Conservation (phyloP, 2,797 vertebrate species). For the Triplophysa bombifrons region DNA sequence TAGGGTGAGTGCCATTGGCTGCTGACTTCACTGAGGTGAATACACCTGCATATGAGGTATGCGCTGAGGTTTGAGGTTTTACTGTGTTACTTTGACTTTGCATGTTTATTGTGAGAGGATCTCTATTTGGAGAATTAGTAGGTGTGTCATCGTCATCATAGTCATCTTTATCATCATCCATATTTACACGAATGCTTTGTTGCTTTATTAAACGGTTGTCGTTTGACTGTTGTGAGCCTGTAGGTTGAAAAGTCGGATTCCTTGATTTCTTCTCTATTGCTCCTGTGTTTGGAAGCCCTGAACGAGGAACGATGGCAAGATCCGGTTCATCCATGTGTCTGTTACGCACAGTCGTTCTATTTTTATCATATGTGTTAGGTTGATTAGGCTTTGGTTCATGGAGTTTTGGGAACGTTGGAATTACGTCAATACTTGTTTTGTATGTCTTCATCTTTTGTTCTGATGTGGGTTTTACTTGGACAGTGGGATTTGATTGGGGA, state of each 20-base stretch:
- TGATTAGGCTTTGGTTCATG: conserved; percentile 20
- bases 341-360: not conserved
- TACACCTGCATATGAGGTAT: conserved; percentile 6
- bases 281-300: conserved; percentile 34
- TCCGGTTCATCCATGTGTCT: conserved; percentile 64
- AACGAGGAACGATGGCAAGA: conserved; percentile 55
- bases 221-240: not conserved
- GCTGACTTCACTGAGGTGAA: conserved; percentile 27
- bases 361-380: not conserved
- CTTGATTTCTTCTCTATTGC: conserved; percentile 17
- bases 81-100: conserved; percentile 6
- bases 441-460: conserved; percentile 30
- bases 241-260: not conserved
- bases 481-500: conserved; percentile 56
- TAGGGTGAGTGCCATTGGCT: not conserved
- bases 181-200: conserved; percentile 2
- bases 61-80: not conserved
- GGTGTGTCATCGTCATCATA: conserved; percentile 58
- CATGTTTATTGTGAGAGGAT: conserved; percentile 34
- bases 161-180: not conserved
- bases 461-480: conserved; percentile 55
- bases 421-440: conserved; percentile 30
- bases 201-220: conserved; percentile 28
- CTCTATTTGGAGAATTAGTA: conserved; percentile 63
- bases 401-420: not conserved